phyloP scores from a whole-genome alignment of 2,888 invertebrate genomes.

The Drosophila fungiperda region DNA sequence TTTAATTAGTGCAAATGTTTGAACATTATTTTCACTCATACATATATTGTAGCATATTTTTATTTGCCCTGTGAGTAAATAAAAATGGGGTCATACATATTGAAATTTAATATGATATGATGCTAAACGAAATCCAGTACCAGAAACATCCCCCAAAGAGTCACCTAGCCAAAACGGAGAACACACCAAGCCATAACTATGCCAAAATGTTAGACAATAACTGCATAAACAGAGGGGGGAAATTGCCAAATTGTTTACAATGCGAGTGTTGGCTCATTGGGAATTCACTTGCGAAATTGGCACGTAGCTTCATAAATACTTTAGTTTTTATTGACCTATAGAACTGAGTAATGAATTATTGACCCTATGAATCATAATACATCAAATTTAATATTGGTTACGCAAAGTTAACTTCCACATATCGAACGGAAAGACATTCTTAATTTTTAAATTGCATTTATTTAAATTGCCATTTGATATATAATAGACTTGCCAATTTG shows the following conservation, averaged over 20 bases:
- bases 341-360: not conserved
- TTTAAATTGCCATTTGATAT: not conserved
- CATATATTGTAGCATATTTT: conserved; percentile 51
- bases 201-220: conserved; percentile 32
- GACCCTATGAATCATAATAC: not conserved
- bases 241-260: conserved; percentile 53
- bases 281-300: conserved; percentile 11
- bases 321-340: not conserved
- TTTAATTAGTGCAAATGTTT: conserved; percentile 78
- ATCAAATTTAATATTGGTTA: not conserved
- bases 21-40: conserved; percentile 72
- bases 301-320: conserved; percentile 11
- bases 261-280: conserved; percentile 42
- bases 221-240: conserved; percentile 34
- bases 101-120: conserved; percentile 57
- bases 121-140: conserved; percentile 9
- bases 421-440: not conserved
- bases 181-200: conserved; percentile 11
- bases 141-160: not conserved
- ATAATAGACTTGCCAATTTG: not conserved
- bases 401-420: not conserved
- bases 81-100: conserved; percentile 46
- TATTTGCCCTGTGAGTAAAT: conserved; percentile 65
- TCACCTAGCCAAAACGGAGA: not conserved
- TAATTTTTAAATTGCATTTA: not conserved